phyloP scores from a whole-genome alignment of 2,797 vertebrate species.

The Florisuga fusca region DNA sequence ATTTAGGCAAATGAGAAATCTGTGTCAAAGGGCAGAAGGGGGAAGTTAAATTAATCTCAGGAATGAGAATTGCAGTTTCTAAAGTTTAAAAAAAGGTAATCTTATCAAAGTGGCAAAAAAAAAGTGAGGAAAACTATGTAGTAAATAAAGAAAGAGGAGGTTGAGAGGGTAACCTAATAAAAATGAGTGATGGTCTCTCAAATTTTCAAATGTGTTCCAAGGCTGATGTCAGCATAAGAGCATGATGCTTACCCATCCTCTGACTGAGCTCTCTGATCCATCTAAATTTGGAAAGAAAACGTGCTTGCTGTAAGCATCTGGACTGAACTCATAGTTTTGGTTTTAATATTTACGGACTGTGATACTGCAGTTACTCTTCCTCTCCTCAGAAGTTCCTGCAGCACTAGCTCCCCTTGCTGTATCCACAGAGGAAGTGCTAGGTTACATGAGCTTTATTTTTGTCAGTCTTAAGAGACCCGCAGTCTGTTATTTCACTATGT shows the following conservation, averaged over 20 bases:
- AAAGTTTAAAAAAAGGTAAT: background rate
- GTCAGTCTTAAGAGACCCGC: background rate
- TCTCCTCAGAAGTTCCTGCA: background rate
- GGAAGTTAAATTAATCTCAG: background rate
- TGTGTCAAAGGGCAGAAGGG: background rate
- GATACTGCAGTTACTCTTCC: background rate
- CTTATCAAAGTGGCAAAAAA: background rate
- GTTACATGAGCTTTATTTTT: background rate
- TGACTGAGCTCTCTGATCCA: background rate
- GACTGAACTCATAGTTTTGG: background rate
- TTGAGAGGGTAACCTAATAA: background rate
- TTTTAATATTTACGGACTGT: background rate
- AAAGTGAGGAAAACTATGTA: background rate
- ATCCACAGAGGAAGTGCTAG: background rate
- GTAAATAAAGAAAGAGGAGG: background rate
- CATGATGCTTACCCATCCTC: background rate
- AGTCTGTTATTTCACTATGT: background rate
- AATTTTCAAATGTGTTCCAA: background rate
- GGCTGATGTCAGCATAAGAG: background rate
- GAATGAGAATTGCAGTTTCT: background rate
- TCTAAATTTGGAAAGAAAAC: background rate
- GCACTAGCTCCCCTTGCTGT: background rate
- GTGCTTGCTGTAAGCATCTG: background rate
- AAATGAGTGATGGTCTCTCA: background rate
- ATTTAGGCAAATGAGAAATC: background rate